Evolutionary conservation across 2,888 invertebrate genomes (phyloP).

Genomic region (Phaonia tiefii): DNA sequence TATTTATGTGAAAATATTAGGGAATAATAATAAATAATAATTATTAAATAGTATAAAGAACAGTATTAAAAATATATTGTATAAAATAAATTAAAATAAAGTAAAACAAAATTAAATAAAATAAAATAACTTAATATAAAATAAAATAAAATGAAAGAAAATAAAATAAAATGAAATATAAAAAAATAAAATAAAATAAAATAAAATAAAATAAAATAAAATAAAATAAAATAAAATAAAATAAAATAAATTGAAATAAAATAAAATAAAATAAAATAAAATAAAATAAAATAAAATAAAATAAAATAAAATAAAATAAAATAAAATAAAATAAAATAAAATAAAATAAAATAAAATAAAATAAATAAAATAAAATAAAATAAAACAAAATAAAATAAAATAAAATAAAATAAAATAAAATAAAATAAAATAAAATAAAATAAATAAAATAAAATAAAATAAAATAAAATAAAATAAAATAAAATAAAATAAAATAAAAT

Average conservation of each 20-base stretch:
- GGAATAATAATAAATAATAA: slow-evolving; percentile 15
- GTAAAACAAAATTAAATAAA: neutral
- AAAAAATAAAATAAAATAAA: neutral
- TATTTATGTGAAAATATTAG: too few relatives aligned
- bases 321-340: neutral
- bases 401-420: slow-evolving; percentile 4
- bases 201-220: neutral
- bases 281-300: slow-evolving; percentile 4
- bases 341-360: slow-evolving; percentile 19
- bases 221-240: neutral
- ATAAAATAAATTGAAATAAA: too few relatives aligned
- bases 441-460: slow-evolving; percentile 13
- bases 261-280: neutral
- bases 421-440: slow-evolving; percentile 18
- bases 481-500: slow-evolving; percentile 16
- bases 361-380: slow-evolving; percentile 10
- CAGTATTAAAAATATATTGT: neutral
- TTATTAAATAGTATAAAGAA: slow-evolving; percentile 33
- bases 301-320: neutral
- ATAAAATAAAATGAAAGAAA: neutral
- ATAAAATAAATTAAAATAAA: slow-evolving; percentile 2
- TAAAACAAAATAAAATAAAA: slow-evolving; percentile 21
- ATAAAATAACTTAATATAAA: neutral
- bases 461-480: neutral
- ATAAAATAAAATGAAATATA: slow-evolving; percentile 18